Evolutionary conservation across 2,113 vertebrate genomes (phyloP), one percentile per base, ranked within the genome.

Genomic region (Grammomys dolichurus): DNA sequence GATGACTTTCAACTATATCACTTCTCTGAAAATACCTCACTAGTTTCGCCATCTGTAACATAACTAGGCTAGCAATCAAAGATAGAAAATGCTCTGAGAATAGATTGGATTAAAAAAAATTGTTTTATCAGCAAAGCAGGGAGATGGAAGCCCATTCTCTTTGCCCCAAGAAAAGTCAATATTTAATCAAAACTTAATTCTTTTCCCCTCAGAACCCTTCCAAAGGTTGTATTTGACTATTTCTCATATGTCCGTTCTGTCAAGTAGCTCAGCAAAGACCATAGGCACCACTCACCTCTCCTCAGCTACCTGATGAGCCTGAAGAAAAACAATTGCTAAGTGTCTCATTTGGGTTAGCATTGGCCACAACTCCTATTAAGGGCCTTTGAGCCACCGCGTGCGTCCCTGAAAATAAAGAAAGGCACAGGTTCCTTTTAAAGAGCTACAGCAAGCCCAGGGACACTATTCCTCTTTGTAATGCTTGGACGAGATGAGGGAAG

Each of bases 101-200:
- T 43, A 91, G 69, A 89, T 33, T 90, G 33, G 46, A 17, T 88
- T 69, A 76, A 90, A 97, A 92, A 92, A 97, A 95, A 93, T 72
- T 46, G 40, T 87, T 88, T 95, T 75, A 92, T 95, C 78, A 80
- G 93, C 60, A 51, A 93, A 91, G 60, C 16, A 89, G 77, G 19
- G 36, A 89, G 73, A 82, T 60, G 31, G 0, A 65, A 63, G 4
- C 4, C 89, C 65, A 90, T 96, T 90, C 54, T 58, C 46, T 72
- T 92, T 90, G 24, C 26, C 28, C 60, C 69, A 26, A 88, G 89
- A 95, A 92, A 96, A 94, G 89, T 93, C 90, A 95, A 84, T 93
- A 91, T 33, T 63, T 89, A 94, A 95, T 93, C 65, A 89, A 88
- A 51, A 84, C 60, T 93, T 76, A 84, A 40, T 82, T 90, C 93